Conservation (phyloP, 2,113 vertebrate species). For the Bettongia penicillata region DNA sequence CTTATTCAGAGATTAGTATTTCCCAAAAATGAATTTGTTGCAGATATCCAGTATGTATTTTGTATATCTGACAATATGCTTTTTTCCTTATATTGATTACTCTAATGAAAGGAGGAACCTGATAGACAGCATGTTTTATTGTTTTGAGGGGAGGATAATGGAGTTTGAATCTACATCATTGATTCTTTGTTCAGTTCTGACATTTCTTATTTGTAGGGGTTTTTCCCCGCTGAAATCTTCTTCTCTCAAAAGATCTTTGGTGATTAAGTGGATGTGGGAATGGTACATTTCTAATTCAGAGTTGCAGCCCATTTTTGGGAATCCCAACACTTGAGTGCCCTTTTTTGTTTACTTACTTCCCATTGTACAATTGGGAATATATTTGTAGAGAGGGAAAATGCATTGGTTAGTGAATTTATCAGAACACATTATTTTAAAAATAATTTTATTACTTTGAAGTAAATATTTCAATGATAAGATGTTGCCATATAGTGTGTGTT, state of each 20-base stretch:
- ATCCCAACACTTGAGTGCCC: neutral
- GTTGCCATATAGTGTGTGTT: neutral
- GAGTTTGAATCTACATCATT: neutral
- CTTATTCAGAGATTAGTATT: neutral
- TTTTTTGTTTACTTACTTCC: neutral
- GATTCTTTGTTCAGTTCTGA: neutral
- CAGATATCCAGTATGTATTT: neutral
- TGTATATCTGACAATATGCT: neutral
- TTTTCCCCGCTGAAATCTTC: no score
- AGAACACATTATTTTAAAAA: neutral
- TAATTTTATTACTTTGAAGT: neutral
- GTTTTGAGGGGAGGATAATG: neutral
- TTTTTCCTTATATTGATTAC: neutral
- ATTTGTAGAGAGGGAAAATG: neutral
- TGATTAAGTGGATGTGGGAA: neutral
- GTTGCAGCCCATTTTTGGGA: neutral
- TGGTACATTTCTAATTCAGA: neutral
- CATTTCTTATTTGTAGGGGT: neutral
- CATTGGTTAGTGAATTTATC: neutral
- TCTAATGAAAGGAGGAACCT: neutral
- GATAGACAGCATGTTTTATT: neutral
- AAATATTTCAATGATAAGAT: neutral
- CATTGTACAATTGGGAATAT: neutral
- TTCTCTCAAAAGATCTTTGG: neutral
- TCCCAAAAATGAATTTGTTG: neutral